Conservation (phyloP, 2,888 invertebrate genomes). For the Andrena haemorrhoa region DNA sequence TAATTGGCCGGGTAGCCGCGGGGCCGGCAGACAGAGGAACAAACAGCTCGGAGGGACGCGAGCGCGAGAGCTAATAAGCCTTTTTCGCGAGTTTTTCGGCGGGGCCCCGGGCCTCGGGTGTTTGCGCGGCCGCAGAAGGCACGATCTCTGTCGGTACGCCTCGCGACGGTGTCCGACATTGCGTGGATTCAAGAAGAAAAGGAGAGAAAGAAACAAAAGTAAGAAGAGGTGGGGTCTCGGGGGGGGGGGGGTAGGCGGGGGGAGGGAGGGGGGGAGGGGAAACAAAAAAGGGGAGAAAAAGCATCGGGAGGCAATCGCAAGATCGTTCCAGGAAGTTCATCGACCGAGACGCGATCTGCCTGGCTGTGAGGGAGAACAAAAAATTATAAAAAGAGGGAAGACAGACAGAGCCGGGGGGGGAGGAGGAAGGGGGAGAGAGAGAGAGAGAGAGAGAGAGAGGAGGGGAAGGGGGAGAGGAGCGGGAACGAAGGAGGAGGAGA, state of each 20-base stretch:
- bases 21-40: not conserved
- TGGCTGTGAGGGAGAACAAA: conserved; percentile 62
- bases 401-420: conserved; percentile 17
- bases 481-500: not conserved
- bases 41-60: conserved; percentile 16
- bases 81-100: conserved; percentile 26
- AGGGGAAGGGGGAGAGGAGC: not conserved
- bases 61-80: conserved; percentile 28
- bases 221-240: not conserved
- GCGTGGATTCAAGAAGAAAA: conserved; percentile 60
- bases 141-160: conserved; percentile 45
- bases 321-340: conserved; percentile 74
- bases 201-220: conserved; percentile 52
- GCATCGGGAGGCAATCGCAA: conserved; percentile 68
- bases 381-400: conserved; percentile 62
- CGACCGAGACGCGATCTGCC: conserved; percentile 69
- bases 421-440: not conserved
- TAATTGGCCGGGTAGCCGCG: conserved; percentile 20
- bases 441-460: not conserved
- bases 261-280: not conserved
- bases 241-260: no score
- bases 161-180: conserved; percentile 53
- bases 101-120: conserved; percentile 1
- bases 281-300: conserved; percentile 41
- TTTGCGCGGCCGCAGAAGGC: conserved; percentile 18